Percentiles rank a stretch among this genome's conserved stretches.
Conservation (phyloP, 2,113 vertebrate genomes). For the Puffinus mauretanicus region DNA sequence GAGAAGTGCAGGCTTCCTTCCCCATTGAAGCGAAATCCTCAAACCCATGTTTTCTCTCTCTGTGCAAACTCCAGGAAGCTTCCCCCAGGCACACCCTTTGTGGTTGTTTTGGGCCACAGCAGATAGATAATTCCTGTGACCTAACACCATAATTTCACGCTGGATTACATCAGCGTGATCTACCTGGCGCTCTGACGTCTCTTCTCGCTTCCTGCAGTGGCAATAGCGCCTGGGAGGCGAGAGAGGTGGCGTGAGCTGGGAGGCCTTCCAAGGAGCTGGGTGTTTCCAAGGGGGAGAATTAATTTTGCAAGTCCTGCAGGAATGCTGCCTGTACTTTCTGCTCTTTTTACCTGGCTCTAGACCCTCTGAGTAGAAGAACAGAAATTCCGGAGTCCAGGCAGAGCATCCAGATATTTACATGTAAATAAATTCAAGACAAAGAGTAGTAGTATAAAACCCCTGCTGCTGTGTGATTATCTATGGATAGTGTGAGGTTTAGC, state of each 20-base stretch:
- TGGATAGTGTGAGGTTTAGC: background rate
- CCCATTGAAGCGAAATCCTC: background rate
- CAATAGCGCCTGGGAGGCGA: fast-evolving
- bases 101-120: background rate
- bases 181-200: background rate
- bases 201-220: background rate
- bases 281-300: background rate
- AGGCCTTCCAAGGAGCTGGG: background rate
- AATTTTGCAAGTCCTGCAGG: background rate
- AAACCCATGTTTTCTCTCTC: background rate
- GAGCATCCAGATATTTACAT: background rate
- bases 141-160: background rate
- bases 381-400: background rate
- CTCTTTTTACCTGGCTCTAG: background rate
- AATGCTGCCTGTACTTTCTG: background rate
- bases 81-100: background rate
- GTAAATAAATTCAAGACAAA: background rate
- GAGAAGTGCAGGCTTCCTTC: background rate
- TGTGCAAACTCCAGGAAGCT: background rate
- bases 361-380: background rate
- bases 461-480: background rate
- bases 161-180: fast-evolving
- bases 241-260: background rate
- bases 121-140: background rate
- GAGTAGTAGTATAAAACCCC: background rate